A percentile compares a stretch with the other conserved stretches of the same genome.
phyloP scores from a whole-genome alignment of 30 jellyfish, hydroid and myxozoan species.

The Pseudorhiza aurosa region DNA sequence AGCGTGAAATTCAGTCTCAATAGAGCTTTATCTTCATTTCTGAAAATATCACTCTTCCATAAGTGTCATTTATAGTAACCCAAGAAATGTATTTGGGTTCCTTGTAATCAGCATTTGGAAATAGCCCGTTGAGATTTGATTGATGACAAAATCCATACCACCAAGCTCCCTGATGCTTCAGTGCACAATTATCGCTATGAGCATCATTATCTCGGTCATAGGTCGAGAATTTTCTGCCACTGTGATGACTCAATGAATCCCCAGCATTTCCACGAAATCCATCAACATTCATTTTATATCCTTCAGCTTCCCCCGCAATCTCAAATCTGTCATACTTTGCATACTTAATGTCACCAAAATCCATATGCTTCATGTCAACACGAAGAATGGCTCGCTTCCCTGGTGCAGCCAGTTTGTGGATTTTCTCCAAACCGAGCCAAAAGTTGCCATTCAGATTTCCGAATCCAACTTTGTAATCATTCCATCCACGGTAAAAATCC shows the following conservation, averaged over 20 bases:
- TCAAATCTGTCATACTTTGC: slow-evolving; percentile 26
- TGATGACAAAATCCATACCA: slow-evolving; percentile 22
- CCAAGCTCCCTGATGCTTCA: slow-evolving; percentile 35
- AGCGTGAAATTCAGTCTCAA: too few relatives aligned
- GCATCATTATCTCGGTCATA: slow-evolving; percentile 12
- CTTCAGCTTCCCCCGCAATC: slow-evolving; percentile 31
- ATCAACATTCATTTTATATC: slow-evolving; percentile 5
- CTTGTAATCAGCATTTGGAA: too few relatives aligned
- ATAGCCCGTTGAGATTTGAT: slow-evolving; percentile 30
- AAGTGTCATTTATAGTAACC: neutral
- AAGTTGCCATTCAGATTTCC: slow-evolving; percentile 57
- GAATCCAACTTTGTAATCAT: slow-evolving; percentile 38
- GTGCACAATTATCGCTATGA: slow-evolving; percentile 11
- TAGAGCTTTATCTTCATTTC: slow-evolving; percentile 39
- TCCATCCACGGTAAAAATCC: slow-evolving; percentile 34
- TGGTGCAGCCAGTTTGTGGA: slow-evolving; percentile 39
- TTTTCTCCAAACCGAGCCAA: slow-evolving; percentile 52
- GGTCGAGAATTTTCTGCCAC: slow-evolving; percentile 10
- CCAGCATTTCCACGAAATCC: slow-evolving; percentile 44
- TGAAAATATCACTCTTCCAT: slow-evolving; percentile 8
- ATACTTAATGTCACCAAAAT: neutral
- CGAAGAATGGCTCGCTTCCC: slow-evolving; percentile 59
- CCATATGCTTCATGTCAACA: slow-evolving; percentile 27
- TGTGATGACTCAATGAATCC: slow-evolving; percentile 1
- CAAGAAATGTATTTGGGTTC: neutral